Evolutionary conservation across 2,888 invertebrate genomes (phyloP).

Genomic region (Hypsopygia costalis): DNA sequence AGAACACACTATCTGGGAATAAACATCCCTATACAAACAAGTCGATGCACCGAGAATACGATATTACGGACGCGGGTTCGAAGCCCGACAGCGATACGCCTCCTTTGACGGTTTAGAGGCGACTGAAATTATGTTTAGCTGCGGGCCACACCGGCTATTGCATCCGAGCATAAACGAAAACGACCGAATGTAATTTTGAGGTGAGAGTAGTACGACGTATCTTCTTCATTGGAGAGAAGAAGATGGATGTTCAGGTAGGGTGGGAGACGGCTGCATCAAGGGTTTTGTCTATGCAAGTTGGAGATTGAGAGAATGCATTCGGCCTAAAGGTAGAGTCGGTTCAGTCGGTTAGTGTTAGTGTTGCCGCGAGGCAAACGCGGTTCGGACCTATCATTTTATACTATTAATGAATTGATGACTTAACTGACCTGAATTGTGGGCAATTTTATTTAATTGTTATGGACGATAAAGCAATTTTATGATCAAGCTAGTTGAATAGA

Average conservation of each 20-base stretch:
- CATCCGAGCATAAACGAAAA: constrained; percentile 74
- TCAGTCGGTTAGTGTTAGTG: too few species aligned
- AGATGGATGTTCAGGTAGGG: constrained; percentile 59
- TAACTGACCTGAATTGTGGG: constrained; percentile 60
- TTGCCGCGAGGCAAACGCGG: constrained; percentile 35
- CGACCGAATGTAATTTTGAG: constrained; percentile 71
- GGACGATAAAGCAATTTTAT: constrained; percentile 58
- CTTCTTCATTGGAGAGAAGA: constrained; percentile 38
- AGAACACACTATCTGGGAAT: constrained; percentile 65
- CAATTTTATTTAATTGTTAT: constrained; percentile 61
- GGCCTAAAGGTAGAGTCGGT: constrained; percentile 41
- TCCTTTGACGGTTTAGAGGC: constrained; percentile 60
- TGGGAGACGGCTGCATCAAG: constrained; percentile 59
- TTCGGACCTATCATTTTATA: constrained; percentile 48
- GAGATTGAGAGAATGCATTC: constrained; percentile 64
- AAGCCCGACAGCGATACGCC: constrained; percentile 50
- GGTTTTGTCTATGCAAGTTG: constrained; percentile 63
- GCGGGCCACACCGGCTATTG: constrained; percentile 77
- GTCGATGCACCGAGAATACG: constrained; percentile 46
- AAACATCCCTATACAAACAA: constrained; percentile 70
- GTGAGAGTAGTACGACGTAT: constrained; percentile 57
- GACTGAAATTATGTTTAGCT: constrained; percentile 77
- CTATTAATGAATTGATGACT: constrained; percentile 63
- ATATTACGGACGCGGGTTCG: constrained; percentile 61
- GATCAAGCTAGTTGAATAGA: constrained; percentile 43